Base-by-base conservation (phyloP, 2,113 vertebrate species). In the Blennius ocellaris region DNA sequence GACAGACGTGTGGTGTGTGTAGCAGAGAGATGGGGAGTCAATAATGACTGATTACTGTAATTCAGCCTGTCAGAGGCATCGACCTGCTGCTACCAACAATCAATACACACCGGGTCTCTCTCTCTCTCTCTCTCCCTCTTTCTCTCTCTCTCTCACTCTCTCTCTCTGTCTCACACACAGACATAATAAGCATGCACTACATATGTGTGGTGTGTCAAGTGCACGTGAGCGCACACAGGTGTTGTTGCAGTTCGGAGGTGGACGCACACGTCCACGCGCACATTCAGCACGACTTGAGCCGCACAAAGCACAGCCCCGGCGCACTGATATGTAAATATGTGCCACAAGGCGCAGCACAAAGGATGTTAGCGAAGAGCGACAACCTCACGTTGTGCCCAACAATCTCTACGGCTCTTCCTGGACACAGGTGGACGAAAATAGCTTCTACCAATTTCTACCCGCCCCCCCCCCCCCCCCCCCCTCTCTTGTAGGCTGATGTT, bases 31-130 rank as follows among this genome's bases (percentile, higher is more conserved):
- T 94, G 91, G 93, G 87, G 94, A 93, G 96, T 98, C 96, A 97
- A 98, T 97, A 97, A 96, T 96, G 96, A 98, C 96, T 97, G 96
- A 99, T 99, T 96, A 97, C 97, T 97, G 96, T 97, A 97, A 99
- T 98, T 99, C 96, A 96, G 95, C 93, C 96, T 97, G 96, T 96
- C 95, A 97, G 95, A 94, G 94, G 87, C 94, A 99, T 98, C 94
- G 96, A 98, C 96, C 95, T 96, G 93, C 95, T 94, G 95, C 95
- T 95, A 94, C 95, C 94, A 93, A 94, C 96, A 96, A 96, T 98
- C 97, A 96, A 99, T 98, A 97, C 89, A 87, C 90, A 87, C 87
- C 94, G 90, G 94, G 94, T 94, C 95, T 95, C 95, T 94, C 38
- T 36, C 83, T 94, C 74, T 30, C 21, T 30, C 21, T 30, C 21